Conservation (phyloP, 1,140 invertebrate genomes). For the Zophobas morio region DNA sequence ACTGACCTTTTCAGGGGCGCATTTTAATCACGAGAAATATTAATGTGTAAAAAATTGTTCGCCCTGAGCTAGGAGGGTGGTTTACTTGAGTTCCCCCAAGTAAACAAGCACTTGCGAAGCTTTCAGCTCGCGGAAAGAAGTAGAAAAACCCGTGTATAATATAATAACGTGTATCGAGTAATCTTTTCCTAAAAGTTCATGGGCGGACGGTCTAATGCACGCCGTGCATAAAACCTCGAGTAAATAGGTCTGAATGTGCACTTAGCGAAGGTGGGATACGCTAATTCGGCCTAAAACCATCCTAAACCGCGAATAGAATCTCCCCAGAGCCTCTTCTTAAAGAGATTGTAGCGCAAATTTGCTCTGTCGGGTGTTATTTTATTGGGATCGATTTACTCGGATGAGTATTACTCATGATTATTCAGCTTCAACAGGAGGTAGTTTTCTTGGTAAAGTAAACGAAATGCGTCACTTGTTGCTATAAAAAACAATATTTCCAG, state of each 20-base stretch:
- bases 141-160: neutral
- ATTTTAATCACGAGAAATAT: slow-evolving; percentile 27
- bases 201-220: neutral
- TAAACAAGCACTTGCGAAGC: slow-evolving; percentile 26
- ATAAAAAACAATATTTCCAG: neutral
- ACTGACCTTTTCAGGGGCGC: neutral
- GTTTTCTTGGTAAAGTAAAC: neutral
- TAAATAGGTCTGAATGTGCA: slow-evolving; percentile 15
- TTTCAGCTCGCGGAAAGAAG: slow-evolving; percentile 1
- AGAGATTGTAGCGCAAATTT: slow-evolving; percentile 29
- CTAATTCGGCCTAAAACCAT: slow-evolving; percentile 14
- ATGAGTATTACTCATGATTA: slow-evolving; percentile 28
- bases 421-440: neutral
- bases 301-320: slow-evolving; percentile 23
- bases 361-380: slow-evolving; percentile 15
- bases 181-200: no score
- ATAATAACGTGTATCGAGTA: no score
- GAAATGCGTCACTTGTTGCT: slow-evolving; percentile 1
- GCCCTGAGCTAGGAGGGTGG: slow-evolving; percentile 1
- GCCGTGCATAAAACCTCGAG: slow-evolving; percentile 10
- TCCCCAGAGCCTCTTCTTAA: neutral
- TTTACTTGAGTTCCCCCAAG: slow-evolving; percentile 26
- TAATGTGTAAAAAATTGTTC: slow-evolving; percentile 8
- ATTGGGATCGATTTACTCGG: slow-evolving; percentile 12
- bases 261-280: slow-evolving; percentile 11